Evolutionary conservation across 1,140 invertebrate genomes (phyloP), one percentile per base, ranked within the genome.

Genomic region (Ptiloglossa arizonensis): DNA sequence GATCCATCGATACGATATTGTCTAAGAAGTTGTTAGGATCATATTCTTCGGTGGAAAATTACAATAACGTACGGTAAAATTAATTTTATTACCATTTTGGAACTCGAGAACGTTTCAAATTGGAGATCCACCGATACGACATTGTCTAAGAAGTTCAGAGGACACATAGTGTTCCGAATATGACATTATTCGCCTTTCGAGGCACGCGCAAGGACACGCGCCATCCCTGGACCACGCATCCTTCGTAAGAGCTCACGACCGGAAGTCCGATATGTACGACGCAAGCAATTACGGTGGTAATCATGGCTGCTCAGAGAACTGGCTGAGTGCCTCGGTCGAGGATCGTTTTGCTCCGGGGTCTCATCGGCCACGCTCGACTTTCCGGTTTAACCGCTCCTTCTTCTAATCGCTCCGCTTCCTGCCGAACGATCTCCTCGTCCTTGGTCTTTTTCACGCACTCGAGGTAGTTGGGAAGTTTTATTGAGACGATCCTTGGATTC

Each of bases 331-430:
- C 70, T 82, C 68, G 54, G 38, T 52, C 44, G 27, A 32, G 29
- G 69, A 83, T 84, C 60, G 81, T 83, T 85, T 80, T 72, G 67
- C 82, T 83, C 15, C 46, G 67, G 59, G 77, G 71, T 80, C 50
- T 29, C 78, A 67, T 71, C 71, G 63, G 56, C 63, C 77, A 71
- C 80, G 86, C 85, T 88, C 86, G 87, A 87, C 81, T 88, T 88
- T 88, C 87, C 85, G 86, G 86, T 88, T 87, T 87, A 87, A 88
- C 87, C 83, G 80, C 87, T 87, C 79, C 80, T 81, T 81, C 80
- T 85, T 83, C 82, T 87, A 86, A 85, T 87, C 85, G 72, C 64
- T 82, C 46, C 77, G 71, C 82, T 87, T 83, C 83, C 85, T 87
- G 79, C 75, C 72, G 71, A 73, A 73, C 71, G 75, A 86, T 78